These are phyloP conservation scores for Aethes cnicana DNA, from an alignment of 2,888 invertebrate genomes.

Conservation along the genomic window DNA sequence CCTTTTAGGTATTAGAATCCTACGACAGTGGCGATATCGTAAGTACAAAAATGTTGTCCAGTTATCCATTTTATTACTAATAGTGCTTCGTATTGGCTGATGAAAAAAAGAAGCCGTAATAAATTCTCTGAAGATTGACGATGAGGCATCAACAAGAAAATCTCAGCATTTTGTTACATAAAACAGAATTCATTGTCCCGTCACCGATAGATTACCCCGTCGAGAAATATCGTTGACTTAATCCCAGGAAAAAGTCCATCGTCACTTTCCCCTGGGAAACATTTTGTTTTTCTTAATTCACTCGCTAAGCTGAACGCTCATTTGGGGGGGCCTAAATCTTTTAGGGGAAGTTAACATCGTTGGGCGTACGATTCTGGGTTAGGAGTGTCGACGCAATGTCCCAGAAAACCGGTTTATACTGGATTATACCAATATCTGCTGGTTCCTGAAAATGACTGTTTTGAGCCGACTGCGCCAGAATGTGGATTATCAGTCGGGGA, in stretches of 20 bases:
- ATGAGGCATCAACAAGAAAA: neutral
- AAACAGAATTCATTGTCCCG: neutral
- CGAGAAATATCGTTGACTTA: neutral
- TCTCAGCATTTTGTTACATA: conserved; percentile 5
- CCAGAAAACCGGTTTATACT: conserved; percentile 21
- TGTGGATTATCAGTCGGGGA: no score
- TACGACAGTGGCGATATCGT: no score
- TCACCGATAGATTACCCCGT: neutral
- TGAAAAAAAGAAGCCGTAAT: no score
- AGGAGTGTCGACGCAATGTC: conserved; percentile 6
- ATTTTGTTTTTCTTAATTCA: conserved; percentile 19
- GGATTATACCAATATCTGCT: conserved; percentile 21
- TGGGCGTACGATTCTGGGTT: conserved; percentile 3
- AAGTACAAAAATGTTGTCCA: no score
- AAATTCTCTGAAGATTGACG: no score
- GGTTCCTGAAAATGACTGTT: neutral
- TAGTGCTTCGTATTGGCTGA: no score
- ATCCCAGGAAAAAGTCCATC: neutral
- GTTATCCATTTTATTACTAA: no score
- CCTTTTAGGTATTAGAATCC: no score
- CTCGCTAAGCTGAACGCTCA: conserved; percentile 20
- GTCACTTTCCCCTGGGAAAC: neutral
- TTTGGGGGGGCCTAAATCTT: conserved; percentile 19
- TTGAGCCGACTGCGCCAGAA: no score
- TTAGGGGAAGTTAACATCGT: conserved; percentile 25